Evolutionary conservation across 2,113 vertebrate genomes (phyloP), one percentile per base, ranked within the genome.

Genomic region (Struthio camelus): DNA sequence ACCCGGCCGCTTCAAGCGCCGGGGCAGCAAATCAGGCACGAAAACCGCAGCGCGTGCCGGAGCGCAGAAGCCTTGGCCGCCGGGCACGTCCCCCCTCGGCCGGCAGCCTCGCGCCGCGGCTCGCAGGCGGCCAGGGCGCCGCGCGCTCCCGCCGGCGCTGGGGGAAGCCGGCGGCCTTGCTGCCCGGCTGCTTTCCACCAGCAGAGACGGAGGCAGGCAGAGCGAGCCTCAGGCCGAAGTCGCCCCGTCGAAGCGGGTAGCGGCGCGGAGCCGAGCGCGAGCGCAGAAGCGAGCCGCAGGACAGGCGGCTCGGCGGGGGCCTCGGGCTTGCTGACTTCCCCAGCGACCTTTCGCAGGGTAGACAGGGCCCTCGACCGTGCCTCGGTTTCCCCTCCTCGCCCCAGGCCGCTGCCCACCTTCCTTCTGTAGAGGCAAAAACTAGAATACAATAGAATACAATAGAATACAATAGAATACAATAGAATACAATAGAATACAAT

Each of bases 231-330:
- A 67, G 4, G 3, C 66, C 30, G 14, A 5, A 77, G 82, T 8
- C 81, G 1, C n/a, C 19, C 84, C 96, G 61, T 14, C 20, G 84
- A 87, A 67, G 71, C 1, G 91, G 11, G 96, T 27, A 94, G 96
- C 94, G 48, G 81, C 10, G 84, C 27, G 91, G 61, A 17, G 40
- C 92, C 86, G 28, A 84, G 95, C 85, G 22, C 32, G 3, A 81
- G 89, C 84, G 88, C 92, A 96, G 94, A 90, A 90, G 96, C 94
- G 94, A 96, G 95, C 96, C 95, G 94, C 95, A 87, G 94, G 96
- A 96, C 86, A 93, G 96, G 94, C 78, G 90, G 83, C 89, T 96
- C 76, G 38, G 48, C 90, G 86, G 77, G 81, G 42, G 84, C 59
- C 89, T 48, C 27, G 82, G 93, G 93, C 94, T 89, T 32, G 2